Evolutionary conservation across 2,888 invertebrate genomes (phyloP), one percentile per base, ranked within the genome.

Genomic region (Orthosia gothica): DNA sequence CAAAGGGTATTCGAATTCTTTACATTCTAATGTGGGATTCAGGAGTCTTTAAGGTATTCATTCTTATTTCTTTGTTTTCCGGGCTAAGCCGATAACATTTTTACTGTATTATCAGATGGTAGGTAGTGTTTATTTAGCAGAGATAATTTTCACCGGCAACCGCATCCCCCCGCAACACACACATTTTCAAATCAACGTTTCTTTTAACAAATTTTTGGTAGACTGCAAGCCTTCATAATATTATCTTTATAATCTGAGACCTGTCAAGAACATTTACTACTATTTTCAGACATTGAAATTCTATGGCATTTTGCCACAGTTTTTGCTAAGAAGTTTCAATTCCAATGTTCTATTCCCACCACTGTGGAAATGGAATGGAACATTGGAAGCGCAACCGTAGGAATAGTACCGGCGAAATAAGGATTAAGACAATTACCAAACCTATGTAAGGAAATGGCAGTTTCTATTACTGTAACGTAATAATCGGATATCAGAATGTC

Each of bases 351-450:
- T n/a, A n/a, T n/a, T n/a, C n/a, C n/a, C 69, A 80, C 58, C 65
- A 63, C 71, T 15, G 20, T 74, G 23, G 49, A 50, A 81, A 82
- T 71, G 61, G 63, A 81, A 82, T n/a, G 61, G 63, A 82, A 74
- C 49, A 70, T 73, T 76, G 67, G 54, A 61, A 57, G 64, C 57
- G 75, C 74, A 83, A 77, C 81, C 61, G 68, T 73, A 64, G 66
- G 70, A 77, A 69, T n/a, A n/a, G n/a, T n/a, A n/a, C 66, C 67
- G 62, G 72, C 68, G 79, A 77, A 82, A 79, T 86, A 82, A 77
- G 79, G 80, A 79, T 77, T 82, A 65, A 76, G 82, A 74, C 63
- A 79, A 82, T 76, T 74, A 63, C 63, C 26, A 18, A 52, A 52
- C 55, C 63, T 58, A 64, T 74, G 52, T 67, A 68, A 68, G 66